These are phyloP conservation scores for Scaptomyza tumidula DNA, from an alignment of 2,888 invertebrate species.

Conservation along the genomic window DNA sequence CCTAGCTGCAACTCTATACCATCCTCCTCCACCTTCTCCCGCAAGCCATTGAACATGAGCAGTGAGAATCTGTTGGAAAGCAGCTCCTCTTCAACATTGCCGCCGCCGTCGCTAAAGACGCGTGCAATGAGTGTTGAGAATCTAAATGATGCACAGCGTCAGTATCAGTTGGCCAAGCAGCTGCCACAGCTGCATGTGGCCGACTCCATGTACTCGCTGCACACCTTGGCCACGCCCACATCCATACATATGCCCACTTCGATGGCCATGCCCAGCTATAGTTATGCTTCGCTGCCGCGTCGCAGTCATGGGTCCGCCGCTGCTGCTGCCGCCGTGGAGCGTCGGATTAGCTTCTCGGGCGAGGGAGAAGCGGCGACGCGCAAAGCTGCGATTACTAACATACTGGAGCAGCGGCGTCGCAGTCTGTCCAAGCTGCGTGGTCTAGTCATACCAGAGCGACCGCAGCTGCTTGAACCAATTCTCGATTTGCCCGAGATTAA, in stretches of 20 bases:
- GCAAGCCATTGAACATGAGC: slow-evolving; percentile 83
- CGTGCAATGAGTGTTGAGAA: slow-evolving; percentile 87
- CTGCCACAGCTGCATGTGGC: slow-evolving; percentile 79
- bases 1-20: slow-evolving; percentile 13
- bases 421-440: slow-evolving; percentile 94
- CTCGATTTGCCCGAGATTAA: slow-evolving; percentile 93
- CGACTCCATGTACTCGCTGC: slow-evolving; percentile 83
- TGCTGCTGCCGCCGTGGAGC: slow-evolving; percentile 80
- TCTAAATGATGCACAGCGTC: slow-evolving; percentile 83
- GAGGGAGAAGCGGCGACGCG: slow-evolving; percentile 85
- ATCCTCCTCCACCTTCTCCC: slow-evolving; percentile 36
- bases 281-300: slow-evolving; percentile 60
- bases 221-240: slow-evolving; percentile 77
- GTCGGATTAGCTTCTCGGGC: slow-evolving; percentile 83
- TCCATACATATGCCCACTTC: not conserved
- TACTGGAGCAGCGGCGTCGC: slow-evolving; percentile 92
- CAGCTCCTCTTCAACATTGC: slow-evolving; percentile 27
- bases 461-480: slow-evolving; percentile 86
- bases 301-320: slow-evolving; percentile 54
- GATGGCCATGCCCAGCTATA: slow-evolving; percentile 65
- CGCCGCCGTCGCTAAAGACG: slow-evolving; percentile 82
- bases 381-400: slow-evolving; percentile 89
- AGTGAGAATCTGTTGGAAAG: slow-evolving; percentile 83
- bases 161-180: slow-evolving; percentile 81
- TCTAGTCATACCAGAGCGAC: slow-evolving; percentile 93